Evolutionary conservation across 2,113 vertebrate genomes (phyloP), one percentile per base, ranked within the genome.

Genomic region (Sula dactylatra): DNA sequence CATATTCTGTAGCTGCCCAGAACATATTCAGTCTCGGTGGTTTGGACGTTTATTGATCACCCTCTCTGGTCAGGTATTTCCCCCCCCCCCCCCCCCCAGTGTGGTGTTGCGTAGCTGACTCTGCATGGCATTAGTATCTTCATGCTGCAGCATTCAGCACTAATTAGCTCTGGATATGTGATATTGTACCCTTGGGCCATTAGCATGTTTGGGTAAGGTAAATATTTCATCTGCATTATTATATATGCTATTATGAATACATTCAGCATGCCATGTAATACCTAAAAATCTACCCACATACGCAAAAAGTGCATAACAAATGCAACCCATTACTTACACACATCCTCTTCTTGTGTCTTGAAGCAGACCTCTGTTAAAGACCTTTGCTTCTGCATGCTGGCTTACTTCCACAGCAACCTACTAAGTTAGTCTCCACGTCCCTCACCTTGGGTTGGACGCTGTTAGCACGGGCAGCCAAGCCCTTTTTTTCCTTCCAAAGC

Each of bases 231-330:
- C 73, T 80, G 13, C 40, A 34, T 82, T 82, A 10, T 69, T 89
- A 36, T 67, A 8, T 58, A 24, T 36, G 38, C 13, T 18, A 38
- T 54, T 91, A 80, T 12, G 24, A 79, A 38, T 65, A 45, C 22
- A 77, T 66, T 72, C n/a, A 38, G 31, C 31, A 21, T 42, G 27
- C 0, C 0, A n/a, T 27, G 42, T 9, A 78, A 78, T 47, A 50
- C 18, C 36, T 61, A 44, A 77, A 84, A 89, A 44, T 18, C 27
- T 70, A 58, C 14, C 7, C 31, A n/a, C 4, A 10, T 22, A 34
- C 8, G 49, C 38, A 84, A 94, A 74, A 86, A 47, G 4, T 26
- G 19, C 38, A 2, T 34, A 52, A 70, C 19, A 86, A 86, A 70
- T 59, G 49, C 21, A 71, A 24, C 10, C 15, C n/a, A 4, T 64